Evolutionary conservation across 2,888 invertebrate genomes (phyloP).

Genomic region (Conomelus anceps): DNA sequence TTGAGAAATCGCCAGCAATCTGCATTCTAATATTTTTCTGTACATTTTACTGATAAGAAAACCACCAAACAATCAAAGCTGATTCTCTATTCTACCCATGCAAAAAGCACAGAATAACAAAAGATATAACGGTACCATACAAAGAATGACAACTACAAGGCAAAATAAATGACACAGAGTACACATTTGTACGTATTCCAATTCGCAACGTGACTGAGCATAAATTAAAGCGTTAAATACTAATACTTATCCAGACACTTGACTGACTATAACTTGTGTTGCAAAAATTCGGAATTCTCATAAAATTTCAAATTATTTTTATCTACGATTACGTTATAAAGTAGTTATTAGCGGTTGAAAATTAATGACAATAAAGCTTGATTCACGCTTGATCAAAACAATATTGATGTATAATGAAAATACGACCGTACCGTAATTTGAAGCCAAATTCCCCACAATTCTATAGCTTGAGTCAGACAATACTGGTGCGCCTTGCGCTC

Average conservation of each 20-base stretch:
- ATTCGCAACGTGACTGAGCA: background rate
- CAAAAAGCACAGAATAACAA: background rate
- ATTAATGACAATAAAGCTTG: too few species aligned
- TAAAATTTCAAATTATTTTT: background rate
- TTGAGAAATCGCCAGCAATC: background rate
- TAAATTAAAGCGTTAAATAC: background rate
- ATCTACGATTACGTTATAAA: too few species aligned
- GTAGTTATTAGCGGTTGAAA: too few species aligned
- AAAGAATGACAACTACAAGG: background rate
- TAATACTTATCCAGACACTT: background rate
- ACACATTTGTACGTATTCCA: background rate
- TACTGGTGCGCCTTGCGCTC: too few species aligned
- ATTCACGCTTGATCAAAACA: too few species aligned
- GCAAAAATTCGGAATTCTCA: too few species aligned
- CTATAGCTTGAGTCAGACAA: too few species aligned
- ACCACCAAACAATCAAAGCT: background rate
- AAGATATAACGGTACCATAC: background rate
- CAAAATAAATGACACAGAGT: background rate
- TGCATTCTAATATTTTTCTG: background rate
- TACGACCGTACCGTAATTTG: too few species aligned
- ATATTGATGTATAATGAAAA: too few species aligned
- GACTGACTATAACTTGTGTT: background rate
- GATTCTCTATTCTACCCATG: background rate
- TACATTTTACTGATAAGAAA: background rate
- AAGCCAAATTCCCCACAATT: too few species aligned